Evolutionary conservation across 2,797 vertebrate species (phyloP), one percentile per base, ranked within the genome.

Genomic region (Tachyglossus aculeatus): DNA sequence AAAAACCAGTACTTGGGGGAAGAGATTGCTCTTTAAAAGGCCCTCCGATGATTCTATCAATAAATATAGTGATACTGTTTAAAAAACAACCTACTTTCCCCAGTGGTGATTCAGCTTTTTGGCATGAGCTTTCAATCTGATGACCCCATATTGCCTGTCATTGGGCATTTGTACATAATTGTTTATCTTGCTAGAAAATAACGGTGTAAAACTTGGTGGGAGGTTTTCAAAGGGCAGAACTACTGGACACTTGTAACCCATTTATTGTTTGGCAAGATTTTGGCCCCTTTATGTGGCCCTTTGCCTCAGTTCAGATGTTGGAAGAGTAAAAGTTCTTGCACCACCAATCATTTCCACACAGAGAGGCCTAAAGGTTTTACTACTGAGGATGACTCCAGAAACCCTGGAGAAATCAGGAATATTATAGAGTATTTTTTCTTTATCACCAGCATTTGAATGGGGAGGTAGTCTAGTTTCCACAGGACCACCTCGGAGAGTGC

Each of bases 181-280:
- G n/a, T n/a, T n/a, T n/a, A n/a, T n/a, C n/a, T n/a, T n/a, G n/a
- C n/a, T n/a, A n/a, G n/a, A n/a, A n/a, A n/a, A n/a, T n/a, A n/a
- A n/a, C 69, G 56, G 55, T 60, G 43, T 53, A 75, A 75, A 81
- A 81, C 66, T 74, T 68, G 71, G 50, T 77, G 80, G 80, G 69
- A 78, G 79, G 77, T 75, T 68, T 56, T 34, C 24, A 27, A 52
- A 63, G 73, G 65, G 31, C 19, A 36, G 31, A 77, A 31, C 67
- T 76, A 64, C 69, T 80, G 63, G 71, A 69, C 56, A 73, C 50
- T 64, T 21, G 48, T 48, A 48, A 48, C 45, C 15, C 24, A 25
- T 31, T 48, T 7, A 18, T 27, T 48, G 18, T 11, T 29, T 29
- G 27, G 14, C 11, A 41, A 41, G n/a, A n/a, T n/a, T n/a, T n/a